phyloP scores from a whole-genome alignment of 2,797 vertebrate genomes.

The Anguilla obscura region DNA sequence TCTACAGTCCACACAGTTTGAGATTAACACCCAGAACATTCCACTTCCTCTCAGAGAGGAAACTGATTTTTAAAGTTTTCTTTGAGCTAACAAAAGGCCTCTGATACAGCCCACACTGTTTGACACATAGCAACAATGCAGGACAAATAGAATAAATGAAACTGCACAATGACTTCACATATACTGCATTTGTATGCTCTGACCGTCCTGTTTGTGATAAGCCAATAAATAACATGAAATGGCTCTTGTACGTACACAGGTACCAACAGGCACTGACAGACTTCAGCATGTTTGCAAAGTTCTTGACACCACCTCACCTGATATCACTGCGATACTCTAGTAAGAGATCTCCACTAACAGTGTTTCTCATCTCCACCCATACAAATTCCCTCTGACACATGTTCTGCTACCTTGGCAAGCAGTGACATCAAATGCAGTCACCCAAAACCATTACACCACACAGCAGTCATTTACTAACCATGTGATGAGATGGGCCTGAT shows the following conservation, averaged over 20 bases:
- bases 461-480: not conserved
- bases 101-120: not conserved
- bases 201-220: not conserved
- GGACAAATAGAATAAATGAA: not conserved
- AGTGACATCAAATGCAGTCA: not conserved
- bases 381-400: not conserved
- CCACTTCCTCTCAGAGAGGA: conserved; percentile 15
- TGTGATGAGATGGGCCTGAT: not conserved
- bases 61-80: not conserved
- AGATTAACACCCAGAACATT: conserved; percentile 19
- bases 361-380: not conserved
- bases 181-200: no score
- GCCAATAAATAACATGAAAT: not conserved
- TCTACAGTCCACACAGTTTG: not conserved
- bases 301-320: not conserved
- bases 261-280: not conserved
- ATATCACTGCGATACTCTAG: not conserved
- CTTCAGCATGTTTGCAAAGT: not conserved
- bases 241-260: not conserved
- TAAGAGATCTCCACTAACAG: not conserved
- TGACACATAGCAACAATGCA: not conserved
- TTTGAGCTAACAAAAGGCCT: conserved; percentile 16
- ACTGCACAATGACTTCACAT: not conserved
- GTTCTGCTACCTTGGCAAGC: not conserved
- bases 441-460: not conserved